Conservation (phyloP, 2,113 vertebrate species). For the Proteles cristata region DNA sequence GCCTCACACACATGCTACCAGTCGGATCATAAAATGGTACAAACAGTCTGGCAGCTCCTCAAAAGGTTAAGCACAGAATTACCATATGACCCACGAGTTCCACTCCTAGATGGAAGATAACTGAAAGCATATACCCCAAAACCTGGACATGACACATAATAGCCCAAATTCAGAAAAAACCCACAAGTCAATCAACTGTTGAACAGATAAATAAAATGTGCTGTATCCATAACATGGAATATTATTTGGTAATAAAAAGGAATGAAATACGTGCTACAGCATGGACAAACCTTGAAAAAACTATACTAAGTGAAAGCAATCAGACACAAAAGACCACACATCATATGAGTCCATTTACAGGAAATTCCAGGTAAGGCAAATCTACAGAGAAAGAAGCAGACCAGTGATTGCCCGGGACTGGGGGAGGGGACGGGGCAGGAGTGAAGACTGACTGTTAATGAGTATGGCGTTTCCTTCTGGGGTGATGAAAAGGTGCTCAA, state of each 20-base stretch:
- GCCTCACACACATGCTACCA: neutral
- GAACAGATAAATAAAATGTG: neutral
- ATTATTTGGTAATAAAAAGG: neutral
- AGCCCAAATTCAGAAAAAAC: neutral
- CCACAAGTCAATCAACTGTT: neutral
- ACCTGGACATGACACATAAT: neutral
- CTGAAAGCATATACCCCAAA: neutral
- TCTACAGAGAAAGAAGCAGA: neutral
- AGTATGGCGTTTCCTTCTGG: neutral
- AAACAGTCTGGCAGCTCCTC: neutral
- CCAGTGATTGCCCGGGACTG: neutral
- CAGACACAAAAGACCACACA: neutral
- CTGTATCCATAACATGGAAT: neutral
- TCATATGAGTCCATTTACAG: neutral
- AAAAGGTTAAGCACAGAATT: neutral
- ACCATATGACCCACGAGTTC: neutral
- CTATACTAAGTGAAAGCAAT: neutral
- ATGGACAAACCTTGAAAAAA: neutral
- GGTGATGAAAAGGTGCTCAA: neutral
- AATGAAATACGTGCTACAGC: neutral
- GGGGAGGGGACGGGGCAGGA: rapidly evolving
- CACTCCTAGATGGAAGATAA: neutral
- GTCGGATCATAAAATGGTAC: neutral
- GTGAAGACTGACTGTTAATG: neutral
- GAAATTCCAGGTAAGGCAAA: neutral